Base-by-base conservation (phyloP, 2,113 vertebrate genomes). In the Rhinogobius similis region DNA sequence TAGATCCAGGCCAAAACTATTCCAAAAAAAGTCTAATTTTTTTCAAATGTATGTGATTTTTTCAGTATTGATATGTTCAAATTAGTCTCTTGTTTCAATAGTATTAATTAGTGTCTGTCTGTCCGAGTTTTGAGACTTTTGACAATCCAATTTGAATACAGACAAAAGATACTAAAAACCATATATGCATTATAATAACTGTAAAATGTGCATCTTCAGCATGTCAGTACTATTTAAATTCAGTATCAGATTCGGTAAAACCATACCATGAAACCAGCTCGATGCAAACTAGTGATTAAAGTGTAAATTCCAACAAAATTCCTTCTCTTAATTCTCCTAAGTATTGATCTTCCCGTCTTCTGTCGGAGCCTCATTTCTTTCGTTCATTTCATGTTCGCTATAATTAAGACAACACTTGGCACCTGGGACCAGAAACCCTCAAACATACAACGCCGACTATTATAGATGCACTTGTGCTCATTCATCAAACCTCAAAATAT, bases 371-470 rank as follows among this genome's bases (percentile, higher is more conserved):
- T 67, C 24, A 46, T 73, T 83, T 68, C 38, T 71, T 65, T 62
- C 65, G 9, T 70, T 72, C 59, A 21, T 62, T 66, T 79, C 74
- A 77, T 81, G 74, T 82, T 75, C 67, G 72, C 61, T 59, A 68
- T 82, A 81, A 86, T 85, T 82, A 84, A 84, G 62, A 76, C 67
- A 64, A 65, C 80, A 78, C 65, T 88, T 81, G 73, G 77, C 83
- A 89, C 70, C 84, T 87, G 86, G 72, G 77, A 70, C 79, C 75
- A 69, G 41, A 26, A 4, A 67, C 36, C 55, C 0, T 32, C 20
- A 53, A 20, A 65, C 68, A 68, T 67, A 76, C 65, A 64, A 43
- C 18, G 67, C 50, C n/a, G 48, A 11, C 11, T 55, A 46, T 44
- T 62, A 73, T 66, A 66, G 65, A 68, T 8, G 29, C 61, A 21